A percentile compares a stretch with the other conserved stretches of the same genome.
Conservation (phyloP, 2,888 invertebrate genomes). For the Drosophila monieri region DNA sequence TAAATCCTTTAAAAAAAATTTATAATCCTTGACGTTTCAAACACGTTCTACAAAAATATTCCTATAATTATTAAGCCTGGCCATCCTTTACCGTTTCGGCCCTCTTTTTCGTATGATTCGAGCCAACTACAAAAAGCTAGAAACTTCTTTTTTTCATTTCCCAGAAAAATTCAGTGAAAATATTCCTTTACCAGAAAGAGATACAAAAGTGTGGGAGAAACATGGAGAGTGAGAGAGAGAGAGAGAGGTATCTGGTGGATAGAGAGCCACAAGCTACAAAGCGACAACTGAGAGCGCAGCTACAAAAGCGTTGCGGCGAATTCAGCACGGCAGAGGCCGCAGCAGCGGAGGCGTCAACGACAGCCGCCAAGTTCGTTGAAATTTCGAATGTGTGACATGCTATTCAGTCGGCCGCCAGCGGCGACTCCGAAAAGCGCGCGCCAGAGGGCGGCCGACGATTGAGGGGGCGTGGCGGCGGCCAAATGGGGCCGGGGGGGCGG, state of each 20-base stretch:
- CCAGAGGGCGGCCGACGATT: conserved; percentile 62
- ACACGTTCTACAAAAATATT: not conserved
- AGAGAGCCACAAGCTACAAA: conserved; percentile 34
- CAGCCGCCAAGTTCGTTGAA: conserved; percentile 67
- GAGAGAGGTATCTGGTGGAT: conserved; percentile 20
- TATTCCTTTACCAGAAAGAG: conserved; percentile 28
- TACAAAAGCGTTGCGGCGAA: conserved; percentile 47
- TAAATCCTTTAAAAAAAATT: no score
- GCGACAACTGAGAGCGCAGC: conserved; percentile 45
- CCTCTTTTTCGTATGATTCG: not conserved
- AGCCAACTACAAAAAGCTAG: conserved; percentile 32
- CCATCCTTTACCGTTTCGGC: not conserved
- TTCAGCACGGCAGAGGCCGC: conserved; percentile 17
- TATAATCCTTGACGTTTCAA: no score
- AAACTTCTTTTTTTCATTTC: conserved; percentile 27
- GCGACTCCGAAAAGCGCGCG: conserved; percentile 69
- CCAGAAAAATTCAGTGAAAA: conserved; percentile 37
- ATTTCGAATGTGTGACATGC: conserved; percentile 71
- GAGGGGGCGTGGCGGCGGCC: conserved; percentile 37
- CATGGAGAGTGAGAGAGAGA: conserved; percentile 17
- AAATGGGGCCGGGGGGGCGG: conserved; percentile 28
- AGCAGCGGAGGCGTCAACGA: conserved; percentile 28
- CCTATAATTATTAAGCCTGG: not conserved
- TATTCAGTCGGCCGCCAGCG: conserved; percentile 76
- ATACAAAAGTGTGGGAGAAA: not conserved